These are phyloP conservation scores for Ptychochromis oligacanthus DNA, from an alignment of 2,113 vertebrate genomes.

Conservation along the genomic window DNA sequence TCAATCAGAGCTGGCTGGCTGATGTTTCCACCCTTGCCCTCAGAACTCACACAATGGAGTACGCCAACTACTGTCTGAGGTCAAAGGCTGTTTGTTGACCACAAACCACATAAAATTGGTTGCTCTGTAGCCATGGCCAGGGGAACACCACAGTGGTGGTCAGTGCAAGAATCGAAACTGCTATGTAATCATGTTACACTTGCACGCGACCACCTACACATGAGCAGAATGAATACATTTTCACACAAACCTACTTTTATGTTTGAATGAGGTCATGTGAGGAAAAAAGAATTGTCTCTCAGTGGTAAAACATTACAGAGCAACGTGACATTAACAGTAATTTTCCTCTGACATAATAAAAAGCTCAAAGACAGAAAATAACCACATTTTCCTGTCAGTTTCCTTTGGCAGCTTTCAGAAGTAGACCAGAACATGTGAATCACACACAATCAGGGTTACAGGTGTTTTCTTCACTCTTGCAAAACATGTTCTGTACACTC, in stretches of 20 bases:
- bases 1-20: conserved; percentile 70
- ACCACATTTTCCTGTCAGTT: conserved; percentile 63
- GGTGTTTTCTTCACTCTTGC: conserved; percentile 26
- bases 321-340: conserved; percentile 44
- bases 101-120: conserved; percentile 80
- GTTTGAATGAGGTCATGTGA: conserved; percentile 46
- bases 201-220: conserved; percentile 48
- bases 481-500: not conserved
- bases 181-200: conserved; percentile 52
- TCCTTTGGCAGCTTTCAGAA: conserved; percentile 52
- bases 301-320: conserved; percentile 34
- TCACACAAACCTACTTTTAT: conserved; percentile 27
- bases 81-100: conserved; percentile 77
- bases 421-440: conserved; percentile 51
- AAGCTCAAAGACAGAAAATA: conserved; percentile 53
- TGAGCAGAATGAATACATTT: conserved; percentile 30
- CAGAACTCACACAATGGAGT: conserved; percentile 58
- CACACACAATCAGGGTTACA: conserved; percentile 19
- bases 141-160: conserved; percentile 60
- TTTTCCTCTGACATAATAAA: conserved; percentile 63
- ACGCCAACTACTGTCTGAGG: conserved; percentile 61
- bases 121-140: conserved; percentile 34
- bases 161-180: conserved; percentile 34
- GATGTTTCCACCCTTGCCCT: conserved; percentile 55
- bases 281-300: conserved; percentile 32